Base-by-base conservation (phyloP, 2,113 vertebrate species). In the Macrotis lagotis region DNA sequence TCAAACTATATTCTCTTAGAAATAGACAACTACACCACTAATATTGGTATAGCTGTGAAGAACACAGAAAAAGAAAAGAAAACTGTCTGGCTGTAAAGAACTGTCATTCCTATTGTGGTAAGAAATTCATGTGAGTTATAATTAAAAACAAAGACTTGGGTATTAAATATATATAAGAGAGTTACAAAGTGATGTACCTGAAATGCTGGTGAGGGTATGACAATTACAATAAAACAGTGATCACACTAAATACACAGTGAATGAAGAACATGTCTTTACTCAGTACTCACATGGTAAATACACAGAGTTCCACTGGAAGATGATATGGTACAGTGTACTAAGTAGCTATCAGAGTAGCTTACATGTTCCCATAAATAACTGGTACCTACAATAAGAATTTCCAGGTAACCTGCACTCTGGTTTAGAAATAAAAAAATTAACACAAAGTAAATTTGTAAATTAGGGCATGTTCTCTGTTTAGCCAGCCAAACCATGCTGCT, bases 181-280 rank as follows among this genome's bases (percentile, higher is more conserved):
- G 92, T 89, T 93, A 51, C 0, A 59, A 93, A 91, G 59, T 96
- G 50, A 94, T 1, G 88, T 94, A 92, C 94, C 47, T n/a, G 95
- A 93, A 96, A 91, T 51, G 90, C 96, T 96, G 97, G 96, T 47
- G 50, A 0, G 37, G 88, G 93, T n/a, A n/a, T 95, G 95, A 47
- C n/a, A 2, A 74, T 48, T 31, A 96, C 49, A 49, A 6, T 0
- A 28, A 3, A 9, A 95, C 89, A 50, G 96, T 66, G 96, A 94
- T 48, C 2, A 44, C 10, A 1, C 88, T 83, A 47, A 50, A 26
- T 16, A 59, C 66, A 91, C 55, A 66, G 91, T 6, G 31, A 96
- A n/a, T 88, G 19, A 88, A 83, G 3, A 11, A 91, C 88, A 59
- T 0, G 0, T 2, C 5, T 89, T 51, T 51, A 22, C 93, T 93